Evolutionary conservation across 2,797 vertebrate species (phyloP).

Genomic region (Sylvia borin): DNA sequence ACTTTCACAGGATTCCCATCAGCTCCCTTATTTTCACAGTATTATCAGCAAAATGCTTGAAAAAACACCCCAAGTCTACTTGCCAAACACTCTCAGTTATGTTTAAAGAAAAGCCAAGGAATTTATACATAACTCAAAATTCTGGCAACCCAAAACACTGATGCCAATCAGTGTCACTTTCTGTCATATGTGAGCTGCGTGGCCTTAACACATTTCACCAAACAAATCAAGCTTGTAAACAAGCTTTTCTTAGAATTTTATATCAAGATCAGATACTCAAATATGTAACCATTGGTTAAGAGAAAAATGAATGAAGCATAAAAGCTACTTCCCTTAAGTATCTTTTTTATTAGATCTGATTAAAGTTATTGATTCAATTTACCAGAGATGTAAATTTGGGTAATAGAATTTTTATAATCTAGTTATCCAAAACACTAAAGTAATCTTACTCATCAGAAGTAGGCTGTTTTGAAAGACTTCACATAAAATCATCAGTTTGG

Average conservation of each 20-base stretch:
- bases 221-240: background rate
- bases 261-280: background rate
- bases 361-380: conserved; percentile 28
- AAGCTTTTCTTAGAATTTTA: background rate
- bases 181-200: rapidly evolving
- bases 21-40: conserved; percentile 1
- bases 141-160: background rate
- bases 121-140: background rate
- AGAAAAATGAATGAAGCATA: background rate
- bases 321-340: background rate
- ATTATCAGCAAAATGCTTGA: background rate
- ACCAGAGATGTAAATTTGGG: background rate
- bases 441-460: background rate
- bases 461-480: background rate
- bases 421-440: background rate
- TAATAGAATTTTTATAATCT: background rate
- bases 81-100: background rate
- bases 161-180: background rate
- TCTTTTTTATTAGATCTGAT: conserved; percentile 12
- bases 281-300: background rate
- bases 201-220: background rate
- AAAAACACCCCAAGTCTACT: background rate
- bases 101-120: background rate
- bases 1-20: background rate
- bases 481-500: background rate